Evolutionary conservation across 1,140 invertebrate species (phyloP), one percentile per base, ranked within the genome.

Genomic region (Thrips palmi): DNA sequence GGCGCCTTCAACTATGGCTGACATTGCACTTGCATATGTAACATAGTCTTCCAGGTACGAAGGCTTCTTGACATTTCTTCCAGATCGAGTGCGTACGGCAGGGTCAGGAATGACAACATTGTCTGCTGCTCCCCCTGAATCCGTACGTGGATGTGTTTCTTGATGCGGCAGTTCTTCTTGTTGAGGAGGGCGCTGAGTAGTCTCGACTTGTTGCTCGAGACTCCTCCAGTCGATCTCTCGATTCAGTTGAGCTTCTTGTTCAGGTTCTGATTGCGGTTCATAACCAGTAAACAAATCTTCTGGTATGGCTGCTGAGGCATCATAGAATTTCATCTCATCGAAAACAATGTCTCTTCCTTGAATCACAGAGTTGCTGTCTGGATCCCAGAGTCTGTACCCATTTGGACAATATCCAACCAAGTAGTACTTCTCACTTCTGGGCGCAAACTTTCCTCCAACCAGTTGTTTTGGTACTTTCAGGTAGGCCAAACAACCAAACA

Each of bases 381-480:
- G 19, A 36, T 10, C 12, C 37, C 41, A 45, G 10, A 45, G 19
- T 3, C 22, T 23, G 21, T 45, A 45, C 5, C 43, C 40, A 17
- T 35, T 39, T 1, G 31, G 21, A 35, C 34, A 40, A 37, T 45
- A 45, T 0, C 44, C 40, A 5, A 45, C n/a, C 35, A 43, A 35
- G 3, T 14, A 21, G 33, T 33, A 43, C 21, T 34, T 35, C 2
- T 40, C 10, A 2, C 38, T 14, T 15, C 38, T 35, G 10, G 41
- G 38, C 1, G 29, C 14, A 22, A 46, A 43, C 23, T 46, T 46
- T n/a, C n/a, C n/a, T 24, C 29, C 34, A 4, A 2, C 27, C 2
- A 11, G 40, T 1, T 42, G 34, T 35, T 36, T 46, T 44, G 1
- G 45, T 34, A 46, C 42, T 8, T 39, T 37, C n/a, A 11, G 2